Base-by-base conservation (phyloP, 2,113 vertebrate species). In the Holacanthus passer region DNA sequence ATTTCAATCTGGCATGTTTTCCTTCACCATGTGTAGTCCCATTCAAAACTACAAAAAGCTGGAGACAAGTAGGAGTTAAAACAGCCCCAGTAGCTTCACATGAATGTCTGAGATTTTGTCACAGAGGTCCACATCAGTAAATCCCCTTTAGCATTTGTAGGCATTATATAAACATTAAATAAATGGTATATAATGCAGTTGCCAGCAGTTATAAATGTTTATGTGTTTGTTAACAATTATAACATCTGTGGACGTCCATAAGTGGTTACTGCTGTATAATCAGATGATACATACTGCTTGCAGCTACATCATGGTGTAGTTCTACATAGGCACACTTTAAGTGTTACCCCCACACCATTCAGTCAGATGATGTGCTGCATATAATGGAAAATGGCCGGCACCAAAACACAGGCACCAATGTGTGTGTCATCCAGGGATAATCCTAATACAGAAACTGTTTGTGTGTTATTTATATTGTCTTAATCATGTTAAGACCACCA, bases 331-430 rank as follows among this genome's bases (percentile, higher is more conserved):
- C 5, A 8, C 5, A 43, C 52, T 20, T 47, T 7, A 47, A 47
- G 2, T 16, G 32, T 53, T 7, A 7, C 4, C 13, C 48, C 31
- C 41, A 9, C n/a, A 22, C 24, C 11, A 37, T 24, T 4, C 17
- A 73, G 64, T 82, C 83, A 76, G 65, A 86, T 84, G 70, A 83
- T 56, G 5, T 29, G 59, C 31, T 53, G 50, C 55, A 62, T 75
- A 60, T 55, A 66, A 59, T 59, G 22, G 70, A 27, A 56, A 75
- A 70, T 24, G 1, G 47, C 45, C 7, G 3, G 13, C 1, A 2
- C 53, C n/a, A 13, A 24, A 11, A 24, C 24, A 16, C 53, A 0
- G 50, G 32, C 58, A 5, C 53, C 50, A 63, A 2, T 29, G 19
- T 37, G 22, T 32, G 45, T 75, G 67, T 76, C 20, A 45, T 67